These are phyloP conservation scores for Channa maculata DNA, from an alignment of 2,113 vertebrate species.

Conservation along the genomic window DNA sequence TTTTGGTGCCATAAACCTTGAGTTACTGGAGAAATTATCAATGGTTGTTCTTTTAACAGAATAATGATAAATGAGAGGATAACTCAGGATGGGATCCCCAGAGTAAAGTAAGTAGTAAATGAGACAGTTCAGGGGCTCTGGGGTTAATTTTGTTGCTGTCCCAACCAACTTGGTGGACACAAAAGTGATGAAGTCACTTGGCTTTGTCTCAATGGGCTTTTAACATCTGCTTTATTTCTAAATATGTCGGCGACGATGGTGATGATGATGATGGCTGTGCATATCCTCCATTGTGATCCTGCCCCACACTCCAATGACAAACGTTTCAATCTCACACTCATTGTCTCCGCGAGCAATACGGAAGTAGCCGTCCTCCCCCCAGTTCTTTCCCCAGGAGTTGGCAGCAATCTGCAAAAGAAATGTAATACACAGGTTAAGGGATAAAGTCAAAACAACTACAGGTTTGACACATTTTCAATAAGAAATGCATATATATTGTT, in stretches of 20 bases:
- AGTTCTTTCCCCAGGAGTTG: conserved; percentile 96
- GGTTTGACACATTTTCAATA: too few species aligned
- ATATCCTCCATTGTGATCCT: conserved; percentile 95
- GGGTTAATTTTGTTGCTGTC: conserved; percentile 29
- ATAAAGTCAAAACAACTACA: neutral
- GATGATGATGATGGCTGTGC: conserved; percentile 81
- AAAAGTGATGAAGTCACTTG: conserved; percentile 40
- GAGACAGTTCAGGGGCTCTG: conserved; percentile 8
- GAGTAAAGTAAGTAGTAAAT: conserved; percentile 31
- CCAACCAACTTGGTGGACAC: conserved; percentile 22
- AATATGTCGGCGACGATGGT: conserved; percentile 76
- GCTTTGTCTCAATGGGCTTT: conserved; percentile 10
- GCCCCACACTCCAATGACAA: conserved; percentile 96
- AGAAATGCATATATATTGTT: too few species aligned
- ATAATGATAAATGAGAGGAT: neutral
- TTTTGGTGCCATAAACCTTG: conserved; percentile 58
- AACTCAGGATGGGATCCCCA: conserved; percentile 3
- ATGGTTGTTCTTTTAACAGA: conserved; percentile 14
- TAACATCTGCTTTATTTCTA: conserved; percentile 48
- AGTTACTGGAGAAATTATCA: conserved; percentile 15
- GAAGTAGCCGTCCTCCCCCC: conserved; percentile 94
- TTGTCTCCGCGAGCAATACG: conserved; percentile 92
- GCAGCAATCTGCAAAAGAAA: conserved; percentile 86
- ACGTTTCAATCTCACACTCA: conserved; percentile 95
- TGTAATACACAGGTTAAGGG: neutral